These are phyloP conservation scores for Nyctibius grandis DNA, from an alignment of 2,797 vertebrate genomes.

Conservation along the genomic window DNA sequence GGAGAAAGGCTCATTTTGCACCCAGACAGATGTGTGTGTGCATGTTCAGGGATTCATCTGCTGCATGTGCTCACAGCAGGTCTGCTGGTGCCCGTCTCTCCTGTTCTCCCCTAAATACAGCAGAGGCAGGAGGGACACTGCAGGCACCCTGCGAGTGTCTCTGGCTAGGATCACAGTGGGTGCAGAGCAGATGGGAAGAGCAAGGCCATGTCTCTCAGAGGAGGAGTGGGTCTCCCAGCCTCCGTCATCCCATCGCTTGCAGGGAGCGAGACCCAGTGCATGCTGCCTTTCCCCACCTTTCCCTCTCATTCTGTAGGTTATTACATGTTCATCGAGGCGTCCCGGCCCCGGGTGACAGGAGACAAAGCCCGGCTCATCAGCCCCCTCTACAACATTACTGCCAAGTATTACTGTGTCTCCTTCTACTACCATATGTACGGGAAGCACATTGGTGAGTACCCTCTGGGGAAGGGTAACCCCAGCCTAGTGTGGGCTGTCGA, in stretches of 20 bases:
- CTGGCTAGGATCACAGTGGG: neutral
- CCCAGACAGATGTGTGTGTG: neutral
- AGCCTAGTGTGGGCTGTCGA: neutral
- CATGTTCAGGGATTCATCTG: neutral
- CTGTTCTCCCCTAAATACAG: neutral
- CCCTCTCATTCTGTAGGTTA: constrained; percentile 76
- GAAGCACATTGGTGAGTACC: constrained; percentile 94
- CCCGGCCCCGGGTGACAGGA: constrained; percentile 84
- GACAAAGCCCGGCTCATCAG: constrained; percentile 92
- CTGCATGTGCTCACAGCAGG: accelerated
- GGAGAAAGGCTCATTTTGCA: neutral
- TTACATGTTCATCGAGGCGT: constrained; percentile 98
- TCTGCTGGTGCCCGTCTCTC: neutral
- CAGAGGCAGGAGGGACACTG: neutral
- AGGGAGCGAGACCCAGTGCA: neutral
- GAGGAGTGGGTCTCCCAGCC: neutral
- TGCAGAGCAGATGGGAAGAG: neutral
- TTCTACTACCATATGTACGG: constrained; percentile 99
- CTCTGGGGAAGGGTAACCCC: neutral
- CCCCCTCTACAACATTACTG: constrained; percentile 90
- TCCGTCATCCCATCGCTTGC: accelerated
- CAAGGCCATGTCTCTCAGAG: neutral
- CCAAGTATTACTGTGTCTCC: constrained; percentile 90
- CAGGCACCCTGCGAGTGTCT: accelerated
- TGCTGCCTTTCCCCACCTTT: neutral